A percentile compares a stretch with the other conserved stretches of the same genome.
These are phyloP conservation scores for Exocentrus adspersus DNA, from an alignment of 2,888 invertebrate species.

Conservation along the genomic window DNA sequence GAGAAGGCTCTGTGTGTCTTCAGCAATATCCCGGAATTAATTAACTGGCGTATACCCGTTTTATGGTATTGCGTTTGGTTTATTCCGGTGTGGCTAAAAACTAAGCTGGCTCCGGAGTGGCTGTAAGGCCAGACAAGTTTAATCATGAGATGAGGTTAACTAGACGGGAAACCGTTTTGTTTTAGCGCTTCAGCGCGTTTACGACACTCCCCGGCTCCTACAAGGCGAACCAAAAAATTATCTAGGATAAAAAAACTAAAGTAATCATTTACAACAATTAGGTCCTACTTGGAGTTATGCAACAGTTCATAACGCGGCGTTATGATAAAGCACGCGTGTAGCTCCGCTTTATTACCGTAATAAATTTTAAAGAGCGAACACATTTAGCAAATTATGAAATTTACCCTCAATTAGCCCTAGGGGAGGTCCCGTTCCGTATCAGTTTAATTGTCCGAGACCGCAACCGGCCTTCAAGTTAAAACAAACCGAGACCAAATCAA, in stretches of 20 bases:
- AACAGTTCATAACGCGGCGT: background rate
- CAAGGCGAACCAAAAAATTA: background rate
- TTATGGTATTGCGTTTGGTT: background rate
- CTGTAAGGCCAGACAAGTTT: background rate
- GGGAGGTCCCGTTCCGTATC: background rate
- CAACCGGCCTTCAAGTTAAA: background rate
- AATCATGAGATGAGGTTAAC: background rate
- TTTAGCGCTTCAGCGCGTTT: background rate
- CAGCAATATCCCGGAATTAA: background rate
- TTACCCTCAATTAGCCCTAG: background rate
- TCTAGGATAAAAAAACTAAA: no score
- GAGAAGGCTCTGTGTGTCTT: background rate
- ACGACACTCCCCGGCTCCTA: background rate
- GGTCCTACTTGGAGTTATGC: no score
- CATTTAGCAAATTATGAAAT: constrained; percentile 22
- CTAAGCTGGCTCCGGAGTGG: background rate
- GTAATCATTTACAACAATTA: no score
- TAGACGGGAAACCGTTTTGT: background rate
- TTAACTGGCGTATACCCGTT: background rate
- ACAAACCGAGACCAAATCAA: background rate
- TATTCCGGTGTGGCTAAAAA: background rate
- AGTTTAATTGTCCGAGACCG: background rate
- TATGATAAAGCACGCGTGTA: constrained; percentile 14
- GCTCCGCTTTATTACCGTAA: constrained; percentile 11
- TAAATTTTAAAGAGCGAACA: constrained; percentile 14